phyloP scores from a whole-genome alignment of 2,797 vertebrate genomes.

The Toxotes lorentzi region DNA sequence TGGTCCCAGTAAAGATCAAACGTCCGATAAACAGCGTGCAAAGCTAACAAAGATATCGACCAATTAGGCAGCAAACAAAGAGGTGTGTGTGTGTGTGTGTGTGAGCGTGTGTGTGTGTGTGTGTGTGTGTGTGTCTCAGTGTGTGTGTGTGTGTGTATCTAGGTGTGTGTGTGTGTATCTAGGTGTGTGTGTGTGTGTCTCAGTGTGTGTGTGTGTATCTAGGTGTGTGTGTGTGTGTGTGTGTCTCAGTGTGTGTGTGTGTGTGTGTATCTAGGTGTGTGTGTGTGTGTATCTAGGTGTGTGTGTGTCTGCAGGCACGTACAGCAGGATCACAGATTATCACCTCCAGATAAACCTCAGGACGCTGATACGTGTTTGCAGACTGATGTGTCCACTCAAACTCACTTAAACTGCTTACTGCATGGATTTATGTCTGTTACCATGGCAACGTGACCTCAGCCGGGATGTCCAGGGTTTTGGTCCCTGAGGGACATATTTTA shows the following conservation, averaged over 20 bases:
- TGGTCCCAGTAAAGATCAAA: neutral
- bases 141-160: slow-evolving; percentile 5
- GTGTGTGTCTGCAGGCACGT: slow-evolving; percentile 42
- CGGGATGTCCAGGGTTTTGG: neutral
- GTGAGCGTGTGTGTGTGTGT: neutral
- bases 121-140: slow-evolving; percentile 2
- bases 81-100: slow-evolving; percentile 7
- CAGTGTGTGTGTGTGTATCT: slow-evolving; percentile 19
- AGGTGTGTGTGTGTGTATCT: slow-evolving; percentile 15
- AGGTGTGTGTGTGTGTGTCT: slow-evolving; percentile 2
- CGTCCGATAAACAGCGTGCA: slow-evolving; percentile 4
- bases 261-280: slow-evolving; percentile 3
- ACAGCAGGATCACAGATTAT: slow-evolving; percentile 41
- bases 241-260: slow-evolving; percentile 23
- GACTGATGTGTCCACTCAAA: neutral
- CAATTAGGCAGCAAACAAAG: neutral
- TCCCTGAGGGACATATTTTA: neutral
- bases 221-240: neutral
- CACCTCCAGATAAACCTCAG: slow-evolving; percentile 31
- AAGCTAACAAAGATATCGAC: neutral
- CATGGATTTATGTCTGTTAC: slow-evolving; percentile 10
- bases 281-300: slow-evolving; percentile 16
- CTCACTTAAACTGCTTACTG: slow-evolving; percentile 1
- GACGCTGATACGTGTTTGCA: slow-evolving; percentile 15
- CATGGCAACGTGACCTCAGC: neutral